Evolutionary conservation across 64 coral and sea anemone genomes (phyloP), one percentile per base, ranked within the genome.

Genomic region (Montipora efflorescens): DNA sequence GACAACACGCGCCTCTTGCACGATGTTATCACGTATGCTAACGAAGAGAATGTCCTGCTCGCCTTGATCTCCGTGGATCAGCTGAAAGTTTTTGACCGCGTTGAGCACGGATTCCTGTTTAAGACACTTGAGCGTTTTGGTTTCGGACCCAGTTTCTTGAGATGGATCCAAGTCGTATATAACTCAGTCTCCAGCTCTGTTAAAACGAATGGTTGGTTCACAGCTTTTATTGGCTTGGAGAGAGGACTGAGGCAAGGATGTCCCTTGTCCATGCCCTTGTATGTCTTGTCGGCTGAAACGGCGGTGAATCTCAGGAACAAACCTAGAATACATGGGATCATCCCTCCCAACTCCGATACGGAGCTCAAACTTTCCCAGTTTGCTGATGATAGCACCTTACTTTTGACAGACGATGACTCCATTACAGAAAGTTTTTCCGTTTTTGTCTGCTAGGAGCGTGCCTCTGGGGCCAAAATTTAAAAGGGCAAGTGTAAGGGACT

Each of bases 341-440:
- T 2, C 15, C 55, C 83, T 4, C 72, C 90, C 8, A 15, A 83
- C 11, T 53, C 28, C 28, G 28, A 36, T 75, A 8, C 6, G 45
- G 5, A 61, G 9, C 28, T 36, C 28, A 62, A 67, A 49, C 14
- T 70, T 2, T 84, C 71, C 1, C 71, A 89, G 13, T 94, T 78
- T 28, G 93, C 93, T 0, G 93, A 90, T 79, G 79, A 91, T 22
- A 95, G 80, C 8, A 78, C 88, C 4, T 21, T 91, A 4, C 10
- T 75, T 8, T 48, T 90, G 5, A 19, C 79, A 3, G 45, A 78
- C 0, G n/a, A 64, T 9, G 1, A 28, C 12, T 95, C 88, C 4
- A 69, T 95, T 5, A 11, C 6, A 14, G 9, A 72, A 3, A 45
- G 48, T 50, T 90, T 95, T 12, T 2, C 67, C 4, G 9, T 50